Base-by-base conservation (phyloP, 2,888 invertebrate species). In the Omphaloscelis lunosa region DNA sequence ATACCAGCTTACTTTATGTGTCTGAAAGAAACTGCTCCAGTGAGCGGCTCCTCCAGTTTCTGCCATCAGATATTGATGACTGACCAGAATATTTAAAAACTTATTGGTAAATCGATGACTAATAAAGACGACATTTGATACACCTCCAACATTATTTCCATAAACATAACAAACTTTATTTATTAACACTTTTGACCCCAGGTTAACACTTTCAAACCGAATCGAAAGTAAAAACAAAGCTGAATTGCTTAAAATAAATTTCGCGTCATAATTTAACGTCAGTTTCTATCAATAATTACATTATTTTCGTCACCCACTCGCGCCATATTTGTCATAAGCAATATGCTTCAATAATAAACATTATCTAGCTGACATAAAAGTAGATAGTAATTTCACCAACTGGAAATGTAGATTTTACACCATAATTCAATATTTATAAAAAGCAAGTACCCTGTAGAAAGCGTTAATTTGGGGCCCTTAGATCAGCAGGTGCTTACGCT, bases 361-460 rank as follows among this genome's bases (percentile, higher is more conserved):
- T 81, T 74, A 83, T 73, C 80, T 61, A 29, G 69, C 51, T 78
- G 86, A 77, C 80, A 68, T 65, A 86, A 74, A 80, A 80, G 74
- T 80, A 86, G 86, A 85, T 82, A 85, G 63, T 85, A 80, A 76
- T 85, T 86, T 86, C 85, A 86, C 80, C 81, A 59, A 66, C 70
- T 82, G 51, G 72, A 84, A 86, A 77, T 86, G 79, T 78, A 61
- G 66, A 82, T 82, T 86, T 84, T 86, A 86, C 66, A 75, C 73
- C 71, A 86, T 84, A 86, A 86, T 79, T 86, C 86, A 86, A 84
- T 76, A 86, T 82, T 77, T 75, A 77, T 77, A 86, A 86, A 86
- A 84, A 84, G 79, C 84, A 65, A 63, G 67, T 73, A 79, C 77
- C 71, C 82, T 75, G 77, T 78, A 82, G 77, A 84, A 84, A 82